These are phyloP conservation scores for Steatornis caripensis DNA, from an alignment of 2,113 vertebrate species.

Conservation along the genomic window DNA sequence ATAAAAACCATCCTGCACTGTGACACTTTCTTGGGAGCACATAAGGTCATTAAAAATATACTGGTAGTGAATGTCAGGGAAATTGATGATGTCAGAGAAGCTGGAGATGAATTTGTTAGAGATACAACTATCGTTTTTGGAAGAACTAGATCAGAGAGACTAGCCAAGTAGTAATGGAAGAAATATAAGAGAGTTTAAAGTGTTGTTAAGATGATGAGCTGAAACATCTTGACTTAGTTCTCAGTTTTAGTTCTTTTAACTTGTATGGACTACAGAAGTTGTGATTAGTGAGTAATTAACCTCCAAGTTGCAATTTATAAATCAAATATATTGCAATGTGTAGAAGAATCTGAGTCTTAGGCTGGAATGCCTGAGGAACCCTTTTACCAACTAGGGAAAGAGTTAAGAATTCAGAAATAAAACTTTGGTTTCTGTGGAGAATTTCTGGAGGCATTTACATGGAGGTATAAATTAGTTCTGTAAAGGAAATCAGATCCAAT, in stretches of 20 bases:
- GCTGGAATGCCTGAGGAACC: not conserved
- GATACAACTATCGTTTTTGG: not conserved
- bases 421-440: not conserved
- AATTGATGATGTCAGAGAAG: not conserved
- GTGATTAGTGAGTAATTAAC: not conserved
- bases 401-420: not conserved
- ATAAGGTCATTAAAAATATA: not conserved
- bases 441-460: not conserved
- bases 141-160: constrained; percentile 21
- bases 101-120: not conserved
- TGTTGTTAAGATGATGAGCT: not conserved
- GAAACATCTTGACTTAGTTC: constrained; percentile 5
- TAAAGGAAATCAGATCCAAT: not conserved
- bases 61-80: not conserved
- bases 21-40: not conserved
- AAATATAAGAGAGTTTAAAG: not conserved
- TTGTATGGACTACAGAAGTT: not conserved
- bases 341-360: not conserved
- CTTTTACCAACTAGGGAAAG: not conserved
- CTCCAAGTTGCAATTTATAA: not conserved
- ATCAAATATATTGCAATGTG: not conserved
- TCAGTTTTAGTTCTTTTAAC: constrained; percentile 24
- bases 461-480: not conserved
- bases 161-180: not conserved
- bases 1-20: not conserved